Evolutionary conservation across 37 sponge, comb jelly and placozoan species (phyloP), one percentile per base, ranked within the genome.

Genomic region (Halichondria panicea): DNA sequence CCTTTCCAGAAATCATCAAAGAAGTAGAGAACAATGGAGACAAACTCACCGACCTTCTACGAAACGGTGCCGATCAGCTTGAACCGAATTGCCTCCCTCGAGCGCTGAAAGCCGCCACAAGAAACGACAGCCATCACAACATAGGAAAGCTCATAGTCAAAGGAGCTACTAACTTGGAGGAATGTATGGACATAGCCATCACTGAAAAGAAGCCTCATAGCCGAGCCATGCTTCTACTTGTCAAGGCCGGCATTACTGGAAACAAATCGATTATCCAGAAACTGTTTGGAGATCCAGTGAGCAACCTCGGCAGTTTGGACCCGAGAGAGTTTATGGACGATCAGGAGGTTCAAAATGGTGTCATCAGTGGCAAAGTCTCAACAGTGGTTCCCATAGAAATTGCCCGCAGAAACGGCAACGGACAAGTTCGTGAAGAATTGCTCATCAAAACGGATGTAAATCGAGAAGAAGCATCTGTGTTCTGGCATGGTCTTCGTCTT

Each of bases 401-500:
- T 35, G 89, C 87, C 25, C 82, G 89, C 32, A 55, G 89, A 8
- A 55, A 68, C 1, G 44, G 78, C 1, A 32, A 79, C 32, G 42
- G 25, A 0, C 27, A 22, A 25, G 89, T 84, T 0, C 55, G 72
- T 32, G 81, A 88, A 44, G 89, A 92, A 71, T 79, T 92, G 4
- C 70, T 92, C 37, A 70, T 92, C 25, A 63, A 76, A 33, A 92
- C 93, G 28, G 89, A 92, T 66, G 84, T 88, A 19, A 81, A 84
- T 63, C 55, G 73, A 46, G 76, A 75, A 3, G 78, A 80, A 28
- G 82, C 79, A 7, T 36, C 60, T n/a, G 93, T 86, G 11, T 80
- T 64, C 55, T 92, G 93, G 93, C 80, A 77, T 70, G 89, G 93
- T 1, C 78, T 92, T 4, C 80, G 81, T 21, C 65, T 92, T 59